Evolutionary conservation across 2,888 invertebrate species (phyloP).

Genomic region (Heliconius charithonia): DNA sequence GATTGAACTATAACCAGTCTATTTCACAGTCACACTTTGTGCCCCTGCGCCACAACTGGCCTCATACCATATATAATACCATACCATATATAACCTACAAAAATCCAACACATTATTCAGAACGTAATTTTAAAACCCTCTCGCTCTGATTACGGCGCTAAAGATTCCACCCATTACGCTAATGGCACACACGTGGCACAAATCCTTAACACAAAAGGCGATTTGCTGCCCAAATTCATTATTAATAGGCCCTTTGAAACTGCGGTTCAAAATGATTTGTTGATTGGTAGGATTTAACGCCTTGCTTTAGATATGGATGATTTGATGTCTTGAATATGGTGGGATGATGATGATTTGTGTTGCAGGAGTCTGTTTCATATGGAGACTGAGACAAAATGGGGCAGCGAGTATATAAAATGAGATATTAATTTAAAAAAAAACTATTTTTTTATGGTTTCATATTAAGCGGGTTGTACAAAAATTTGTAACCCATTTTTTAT

Average conservation of each 20-base stretch:
- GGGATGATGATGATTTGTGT: not conserved
- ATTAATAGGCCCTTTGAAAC: constrained; percentile 77
- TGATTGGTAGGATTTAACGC: constrained; percentile 67
- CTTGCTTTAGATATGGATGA: not conserved
- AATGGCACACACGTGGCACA: constrained; percentile 80
- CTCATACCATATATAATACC: no score
- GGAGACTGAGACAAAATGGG: no score
- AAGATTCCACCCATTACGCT: constrained; percentile 78
- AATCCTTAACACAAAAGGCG: constrained; percentile 80
- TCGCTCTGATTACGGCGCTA: constrained; percentile 47
- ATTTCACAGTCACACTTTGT: no score
- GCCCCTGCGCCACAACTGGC: no score
- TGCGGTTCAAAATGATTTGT: constrained; percentile 73
- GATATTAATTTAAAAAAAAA: no score
- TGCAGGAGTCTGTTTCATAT: not conserved
- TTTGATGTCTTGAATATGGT: not conserved
- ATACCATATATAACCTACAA: not conserved
- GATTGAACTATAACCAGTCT: no score
- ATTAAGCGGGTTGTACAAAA: no score
- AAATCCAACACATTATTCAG: constrained; percentile 18
- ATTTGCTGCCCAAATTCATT: constrained; percentile 80
- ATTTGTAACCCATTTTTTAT: no score
- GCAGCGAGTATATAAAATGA: no score
- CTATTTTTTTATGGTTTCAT: no score
- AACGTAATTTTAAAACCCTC: constrained; percentile 35